Conservation (phyloP, 2,113 vertebrate genomes). For the Tonatia bakeri region DNA sequence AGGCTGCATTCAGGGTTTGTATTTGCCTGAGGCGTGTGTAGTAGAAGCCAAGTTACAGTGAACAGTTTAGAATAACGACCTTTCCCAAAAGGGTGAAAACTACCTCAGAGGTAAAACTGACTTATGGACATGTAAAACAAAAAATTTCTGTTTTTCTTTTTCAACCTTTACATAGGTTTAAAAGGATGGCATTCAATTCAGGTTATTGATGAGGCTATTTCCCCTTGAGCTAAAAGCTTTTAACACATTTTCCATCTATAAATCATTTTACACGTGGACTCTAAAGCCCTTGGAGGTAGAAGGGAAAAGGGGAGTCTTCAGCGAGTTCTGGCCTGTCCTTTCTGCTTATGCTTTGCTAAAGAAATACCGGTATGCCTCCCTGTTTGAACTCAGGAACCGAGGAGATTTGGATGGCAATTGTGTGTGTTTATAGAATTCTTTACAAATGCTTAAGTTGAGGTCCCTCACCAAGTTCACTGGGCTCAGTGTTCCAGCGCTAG, state of each 20-base stretch:
- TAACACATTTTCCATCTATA: neutral
- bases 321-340: neutral
- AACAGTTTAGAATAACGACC: neutral
- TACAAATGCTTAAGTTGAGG: neutral
- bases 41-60: neutral
- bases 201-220: neutral
- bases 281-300: neutral
- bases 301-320: neutral
- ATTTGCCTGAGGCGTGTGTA: slow-evolving; percentile 1
- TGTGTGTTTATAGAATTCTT: neutral
- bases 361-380: neutral
- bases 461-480: neutral
- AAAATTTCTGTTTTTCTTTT: neutral
- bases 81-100: neutral
- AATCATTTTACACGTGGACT: neutral
- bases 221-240: neutral
- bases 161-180: neutral
- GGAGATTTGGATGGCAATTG: neutral
- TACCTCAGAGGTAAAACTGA: neutral
- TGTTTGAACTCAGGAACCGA: neutral
- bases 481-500: neutral
- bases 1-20: neutral
- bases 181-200: slow-evolving; percentile 25
- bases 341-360: neutral
- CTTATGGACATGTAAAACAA: neutral